Base-by-base conservation (phyloP, 2,888 invertebrate species). In the Kryphioiulus occultus region DNA sequence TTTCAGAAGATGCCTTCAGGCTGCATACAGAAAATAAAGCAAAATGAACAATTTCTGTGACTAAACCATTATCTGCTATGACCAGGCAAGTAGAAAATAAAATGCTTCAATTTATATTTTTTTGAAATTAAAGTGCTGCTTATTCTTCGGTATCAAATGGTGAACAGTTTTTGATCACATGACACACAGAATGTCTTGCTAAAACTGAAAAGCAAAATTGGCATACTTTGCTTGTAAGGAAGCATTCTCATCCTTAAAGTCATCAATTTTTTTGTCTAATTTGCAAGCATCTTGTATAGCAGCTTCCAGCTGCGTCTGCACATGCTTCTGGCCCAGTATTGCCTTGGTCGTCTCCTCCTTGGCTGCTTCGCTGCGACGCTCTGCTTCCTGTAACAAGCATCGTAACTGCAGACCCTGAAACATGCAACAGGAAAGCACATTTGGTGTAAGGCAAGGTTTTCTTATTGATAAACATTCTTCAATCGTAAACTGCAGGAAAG, bases 321-420 rank as follows among this genome's bases (percentile, higher is more conserved):
- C 26, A 39, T n/a, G 26, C 53, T 87, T 42, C 26, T 87, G 83
- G 35, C 42, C 22, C 26, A 84, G 32, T n/a, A 88, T 22, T 22
- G 88, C 88, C 26, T 30, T 47, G 4, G 88, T 88, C 19, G 88
- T 47, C 39, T 88, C 85, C 26, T 86, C 88, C 26, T 86, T 88
- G 10, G 88, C 88, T 42, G 53, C 85, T 88, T 88, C 88, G 42
- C 88, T 88, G n/a, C 85, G 85, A 5, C 59, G 47, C 47, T 88
- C 88, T n/a, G 88, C 85, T 68, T 88, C 88, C 59, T 86, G 39
- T 59, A 88, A n/a, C 7, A 88, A 26, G 5, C n/a, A 26, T 1
- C 88, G 39, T 47, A 88, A 47, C n/a, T 88, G 85, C n/a, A 88
- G 85, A 22, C 32, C 88, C 88, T 88, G 17, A 17, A 78, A 26